These are phyloP conservation scores for Arge pagana DNA, from an alignment of 2,888 invertebrate species.

Conservation along the genomic window DNA sequence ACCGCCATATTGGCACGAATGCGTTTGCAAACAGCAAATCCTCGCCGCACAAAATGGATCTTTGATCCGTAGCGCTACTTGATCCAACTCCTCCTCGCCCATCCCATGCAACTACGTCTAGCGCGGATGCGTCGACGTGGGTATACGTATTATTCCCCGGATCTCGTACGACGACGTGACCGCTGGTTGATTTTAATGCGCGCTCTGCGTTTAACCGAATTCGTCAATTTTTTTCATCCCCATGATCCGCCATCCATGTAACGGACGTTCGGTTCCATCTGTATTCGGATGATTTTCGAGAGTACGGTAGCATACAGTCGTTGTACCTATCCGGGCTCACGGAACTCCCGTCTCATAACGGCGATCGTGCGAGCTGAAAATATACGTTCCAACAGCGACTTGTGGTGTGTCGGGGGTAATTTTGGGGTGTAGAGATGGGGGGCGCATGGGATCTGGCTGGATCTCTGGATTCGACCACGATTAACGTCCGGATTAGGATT, in stretches of 20 bases:
- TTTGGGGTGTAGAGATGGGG: neutral
- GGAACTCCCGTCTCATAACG: too few species aligned
- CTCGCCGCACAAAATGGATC: conserved; percentile 25
- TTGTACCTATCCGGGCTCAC: too few species aligned
- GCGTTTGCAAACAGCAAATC: conserved; percentile 13
- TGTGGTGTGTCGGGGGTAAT: neutral
- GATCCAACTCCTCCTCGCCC: conserved; percentile 39
- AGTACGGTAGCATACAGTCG: too few species aligned
- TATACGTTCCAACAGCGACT: conserved; percentile 13
- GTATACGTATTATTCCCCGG: neutral
- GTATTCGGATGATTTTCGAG: too few species aligned
- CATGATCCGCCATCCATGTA: too few species aligned
- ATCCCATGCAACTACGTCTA: neutral
- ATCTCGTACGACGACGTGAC: conserved; percentile 1
- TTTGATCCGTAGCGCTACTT: conserved; percentile 38
- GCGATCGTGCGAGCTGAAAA: too few species aligned
- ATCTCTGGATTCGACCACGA: conserved; percentile 45
- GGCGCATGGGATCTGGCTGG: conserved; percentile 19
- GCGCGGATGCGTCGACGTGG: neutral
- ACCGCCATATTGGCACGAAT: neutral
- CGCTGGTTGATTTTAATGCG: conserved; percentile 1
- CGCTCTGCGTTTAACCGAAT: neutral
- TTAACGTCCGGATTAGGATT: conserved; percentile 57
- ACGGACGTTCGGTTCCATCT: neutral
- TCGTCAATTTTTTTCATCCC: neutral